These are phyloP conservation scores for Pseudoatta argentina DNA, from an alignment of 1,140 invertebrate species.

Conservation along the genomic window DNA sequence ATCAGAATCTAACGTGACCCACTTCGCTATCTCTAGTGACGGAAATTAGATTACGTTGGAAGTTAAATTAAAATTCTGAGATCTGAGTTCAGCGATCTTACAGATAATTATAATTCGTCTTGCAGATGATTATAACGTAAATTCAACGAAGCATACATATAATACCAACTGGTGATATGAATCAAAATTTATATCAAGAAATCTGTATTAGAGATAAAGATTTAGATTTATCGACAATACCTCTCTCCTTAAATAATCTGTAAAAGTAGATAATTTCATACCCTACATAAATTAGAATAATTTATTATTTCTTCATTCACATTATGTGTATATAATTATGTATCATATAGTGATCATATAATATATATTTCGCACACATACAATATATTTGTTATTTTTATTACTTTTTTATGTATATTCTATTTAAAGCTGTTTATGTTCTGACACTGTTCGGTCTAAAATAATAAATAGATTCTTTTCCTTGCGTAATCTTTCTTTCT, in stretches of 20 bases:
- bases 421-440: not conserved
- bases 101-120: slow-evolving; percentile 48
- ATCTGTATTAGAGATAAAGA: not conserved
- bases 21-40: slow-evolving; percentile 20
- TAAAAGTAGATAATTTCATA: not conserved
- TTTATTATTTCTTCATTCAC: not conserved
- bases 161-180: not conserved
- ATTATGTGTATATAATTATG: not conserved
- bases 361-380: not conserved
- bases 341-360: not conserved
- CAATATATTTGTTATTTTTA: not conserved
- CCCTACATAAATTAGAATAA: not conserved
- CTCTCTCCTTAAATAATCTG: not conserved
- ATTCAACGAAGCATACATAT: not conserved
- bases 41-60: slow-evolving; percentile 48
- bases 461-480: slow-evolving; percentile 45
- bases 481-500: not conserved
- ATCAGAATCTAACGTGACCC: slow-evolving; percentile 21
- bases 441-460: not conserved
- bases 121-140: slow-evolving; percentile 8
- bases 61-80: slow-evolving; percentile 53
- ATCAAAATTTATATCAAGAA: slow-evolving; percentile 20
- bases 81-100: slow-evolving; percentile 40
- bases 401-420: not conserved
- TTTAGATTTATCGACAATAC: not conserved